Conservation (phyloP, 53 echinoderm and acorn worm species). For the Pentamera pediparva region DNA sequence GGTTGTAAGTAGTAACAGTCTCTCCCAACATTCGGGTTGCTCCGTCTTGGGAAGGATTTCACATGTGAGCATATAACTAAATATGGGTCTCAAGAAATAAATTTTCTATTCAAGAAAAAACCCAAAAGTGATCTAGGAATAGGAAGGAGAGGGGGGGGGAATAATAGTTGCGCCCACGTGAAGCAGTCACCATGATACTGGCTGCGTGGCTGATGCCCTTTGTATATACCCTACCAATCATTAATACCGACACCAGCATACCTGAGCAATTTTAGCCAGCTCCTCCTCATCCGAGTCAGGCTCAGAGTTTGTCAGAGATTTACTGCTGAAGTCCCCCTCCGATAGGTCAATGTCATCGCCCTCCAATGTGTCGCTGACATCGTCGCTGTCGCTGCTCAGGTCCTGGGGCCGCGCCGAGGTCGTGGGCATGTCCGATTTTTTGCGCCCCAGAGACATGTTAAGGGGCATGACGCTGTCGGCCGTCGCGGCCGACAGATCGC, state of each 20-base stretch:
- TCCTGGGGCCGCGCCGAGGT: conserved; percentile 19
- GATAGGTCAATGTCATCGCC: conserved; percentile 60
- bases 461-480: conserved; percentile 19
- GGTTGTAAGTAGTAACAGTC: too few relatives aligned
- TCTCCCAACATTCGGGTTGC: too few relatives aligned
- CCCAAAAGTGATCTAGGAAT: too few relatives aligned
- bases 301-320: conserved; percentile 62
- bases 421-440: conserved; percentile 30
- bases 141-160: too few relatives aligned
- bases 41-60: too few relatives aligned
- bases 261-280: conserved; percentile 83
- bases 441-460: background rate
- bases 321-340: conserved; percentile 73
- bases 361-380: conserved; percentile 61
- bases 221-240: background rate
- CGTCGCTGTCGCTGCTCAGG: conserved; percentile 48
- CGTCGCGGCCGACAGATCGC: conserved; percentile 31
- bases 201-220: too few relatives aligned
- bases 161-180: too few relatives aligned
- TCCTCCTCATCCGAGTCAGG: conserved; percentile 88
- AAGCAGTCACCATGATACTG: too few relatives aligned
- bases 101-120: too few relatives aligned
- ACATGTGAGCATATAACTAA: too few relatives aligned
- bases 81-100: too few relatives aligned
- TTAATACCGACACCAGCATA: background rate